Conservation (phyloP, 2,113 vertebrate genomes). For the Nesoenas mayeri region DNA sequence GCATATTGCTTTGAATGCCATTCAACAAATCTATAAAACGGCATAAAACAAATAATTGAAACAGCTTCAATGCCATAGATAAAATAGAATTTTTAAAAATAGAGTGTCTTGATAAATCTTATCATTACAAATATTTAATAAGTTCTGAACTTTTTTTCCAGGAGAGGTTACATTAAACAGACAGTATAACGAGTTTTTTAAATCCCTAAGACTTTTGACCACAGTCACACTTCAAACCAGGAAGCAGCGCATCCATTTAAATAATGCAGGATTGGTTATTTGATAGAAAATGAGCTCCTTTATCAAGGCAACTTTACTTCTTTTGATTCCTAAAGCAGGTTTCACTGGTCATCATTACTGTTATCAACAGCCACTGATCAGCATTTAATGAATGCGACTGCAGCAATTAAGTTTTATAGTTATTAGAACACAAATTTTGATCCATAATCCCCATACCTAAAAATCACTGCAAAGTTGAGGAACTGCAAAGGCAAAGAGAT, state of each 20-base stretch:
- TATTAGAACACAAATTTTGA: not conserved
- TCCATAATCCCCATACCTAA: not conserved
- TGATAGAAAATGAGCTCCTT: not conserved
- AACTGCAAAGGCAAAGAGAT: not conserved
- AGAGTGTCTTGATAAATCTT: not conserved
- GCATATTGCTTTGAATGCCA: not conserved
- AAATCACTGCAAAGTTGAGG: not conserved
- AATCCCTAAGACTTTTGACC: not conserved
- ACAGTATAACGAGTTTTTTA: not conserved
- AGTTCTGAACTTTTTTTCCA: not conserved
- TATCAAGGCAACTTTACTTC: not conserved
- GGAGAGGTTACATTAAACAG: not conserved
- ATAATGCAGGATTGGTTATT: not conserved
- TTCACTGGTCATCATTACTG: not conserved
- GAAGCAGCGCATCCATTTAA: not conserved
- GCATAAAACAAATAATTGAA: not conserved
- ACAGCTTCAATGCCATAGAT: not conserved
- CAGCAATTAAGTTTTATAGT: not conserved
- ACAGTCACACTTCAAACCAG: not conserved
- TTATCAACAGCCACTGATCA: not conserved
- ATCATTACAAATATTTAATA: not conserved
- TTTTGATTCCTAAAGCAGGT: not conserved
- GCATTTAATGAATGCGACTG: accelerated
- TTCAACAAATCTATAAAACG: not conserved
- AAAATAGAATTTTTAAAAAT: not conserved